Evolutionary conservation across 2,797 vertebrate species (phyloP).

Genomic region (Danio tinwini): DNA sequence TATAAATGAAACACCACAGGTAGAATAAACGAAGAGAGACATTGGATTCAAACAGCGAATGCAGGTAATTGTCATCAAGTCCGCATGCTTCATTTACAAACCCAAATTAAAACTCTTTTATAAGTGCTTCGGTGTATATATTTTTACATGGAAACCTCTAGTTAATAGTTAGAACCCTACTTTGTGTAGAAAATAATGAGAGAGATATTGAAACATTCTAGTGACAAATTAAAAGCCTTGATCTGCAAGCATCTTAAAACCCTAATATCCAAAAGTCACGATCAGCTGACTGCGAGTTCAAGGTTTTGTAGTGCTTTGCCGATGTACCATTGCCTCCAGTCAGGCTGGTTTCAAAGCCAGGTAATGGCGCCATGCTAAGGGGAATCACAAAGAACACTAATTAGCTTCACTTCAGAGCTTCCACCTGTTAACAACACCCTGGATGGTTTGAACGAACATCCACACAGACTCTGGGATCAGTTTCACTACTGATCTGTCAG

Average conservation of each 20-base stretch:
- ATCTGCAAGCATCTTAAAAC: background rate
- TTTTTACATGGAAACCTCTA: background rate
- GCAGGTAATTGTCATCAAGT: slow-evolving; percentile 15
- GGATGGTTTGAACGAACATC: background rate
- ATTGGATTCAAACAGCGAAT: slow-evolving; percentile 19
- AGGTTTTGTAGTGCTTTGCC: slow-evolving; percentile 1
- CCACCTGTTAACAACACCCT: slow-evolving; percentile 9
- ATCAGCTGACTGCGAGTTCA: background rate
- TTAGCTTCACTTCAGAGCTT: slow-evolving; percentile 21
- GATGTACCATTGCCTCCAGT: background rate
- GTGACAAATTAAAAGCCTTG: slow-evolving; percentile 7
- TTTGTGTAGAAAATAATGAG: background rate
- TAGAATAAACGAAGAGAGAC: slow-evolving; percentile 2
- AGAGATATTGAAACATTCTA: slow-evolving; percentile 4
- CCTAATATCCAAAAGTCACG: background rate
- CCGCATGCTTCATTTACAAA: background rate
- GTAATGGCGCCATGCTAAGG: background rate
- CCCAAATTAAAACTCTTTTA: slow-evolving; percentile 1
- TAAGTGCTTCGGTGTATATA: background rate
- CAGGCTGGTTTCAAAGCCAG: slow-evolving; percentile 25
- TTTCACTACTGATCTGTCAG: slow-evolving; percentile 3
- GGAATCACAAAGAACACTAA: slow-evolving; percentile 24
- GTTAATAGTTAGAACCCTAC: slow-evolving; percentile 31
- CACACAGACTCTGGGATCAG: slow-evolving; percentile 10
- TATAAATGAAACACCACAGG: slow-evolving; percentile 38